These are phyloP conservation scores for Rhynchonycteris naso DNA, from an alignment of 2,797 vertebrate species.

Conservation along the genomic window DNA sequence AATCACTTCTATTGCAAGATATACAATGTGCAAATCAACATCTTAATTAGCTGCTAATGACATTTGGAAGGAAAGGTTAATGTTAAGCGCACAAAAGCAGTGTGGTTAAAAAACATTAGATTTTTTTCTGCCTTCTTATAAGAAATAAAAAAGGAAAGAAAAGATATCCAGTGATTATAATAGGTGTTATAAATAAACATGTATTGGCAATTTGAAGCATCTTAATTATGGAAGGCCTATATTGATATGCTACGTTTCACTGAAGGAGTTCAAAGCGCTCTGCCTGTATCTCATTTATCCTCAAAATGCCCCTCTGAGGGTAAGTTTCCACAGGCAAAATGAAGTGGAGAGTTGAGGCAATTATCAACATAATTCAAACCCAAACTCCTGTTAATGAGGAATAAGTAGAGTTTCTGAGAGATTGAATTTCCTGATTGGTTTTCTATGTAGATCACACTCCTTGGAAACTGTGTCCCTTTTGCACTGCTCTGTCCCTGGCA, in stretches of 20 bases:
- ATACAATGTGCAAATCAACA: slow-evolving; percentile 86
- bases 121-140: slow-evolving; percentile 61
- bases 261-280: slow-evolving; percentile 58
- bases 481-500: background rate
- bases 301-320: slow-evolving; percentile 68
- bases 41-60: slow-evolving; percentile 87
- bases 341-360: slow-evolving; percentile 48
- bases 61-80: slow-evolving; percentile 86
- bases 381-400: slow-evolving; percentile 35
- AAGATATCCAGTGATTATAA: slow-evolving; percentile 44
- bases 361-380: slow-evolving; percentile 65
- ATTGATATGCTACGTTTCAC: slow-evolving; percentile 68
- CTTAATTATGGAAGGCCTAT: slow-evolving; percentile 67
- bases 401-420: background rate
- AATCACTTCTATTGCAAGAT: slow-evolving; percentile 83
- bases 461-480: background rate
- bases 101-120: slow-evolving; percentile 71
- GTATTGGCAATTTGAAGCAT: slow-evolving; percentile 68
- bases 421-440: background rate
- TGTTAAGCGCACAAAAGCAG: slow-evolving; percentile 74
- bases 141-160: slow-evolving; percentile 44
- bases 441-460: background rate
- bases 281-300: slow-evolving; percentile 61
- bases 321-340: slow-evolving; percentile 53
- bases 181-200: slow-evolving; percentile 61